Conservation (phyloP, 2,113 vertebrate genomes). For the Octodon degus region DNA sequence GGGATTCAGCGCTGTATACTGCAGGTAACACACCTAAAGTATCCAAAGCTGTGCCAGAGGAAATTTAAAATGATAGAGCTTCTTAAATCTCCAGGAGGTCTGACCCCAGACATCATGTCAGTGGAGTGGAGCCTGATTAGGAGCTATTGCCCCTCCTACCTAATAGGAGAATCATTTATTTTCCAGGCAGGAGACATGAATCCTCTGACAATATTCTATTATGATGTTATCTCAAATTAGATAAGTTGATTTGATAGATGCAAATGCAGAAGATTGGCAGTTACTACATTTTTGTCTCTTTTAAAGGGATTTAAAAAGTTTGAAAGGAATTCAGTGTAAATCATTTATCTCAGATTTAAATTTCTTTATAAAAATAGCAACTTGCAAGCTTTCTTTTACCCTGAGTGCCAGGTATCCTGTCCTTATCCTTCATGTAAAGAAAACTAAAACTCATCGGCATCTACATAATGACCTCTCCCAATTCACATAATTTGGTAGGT, state of each 20-base stretch:
- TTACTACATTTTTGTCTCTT: conserved; percentile 63
- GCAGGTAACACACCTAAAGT: conserved; percentile 16
- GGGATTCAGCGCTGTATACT: not conserved
- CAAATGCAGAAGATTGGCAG: conserved; percentile 56
- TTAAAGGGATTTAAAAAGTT: conserved; percentile 52
- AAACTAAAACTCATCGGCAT: not conserved
- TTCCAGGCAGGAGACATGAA: conserved; percentile 66
- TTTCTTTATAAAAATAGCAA: not conserved
- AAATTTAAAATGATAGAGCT: conserved; percentile 23
- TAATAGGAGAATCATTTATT: conserved; percentile 73
- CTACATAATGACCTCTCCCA: not conserved
- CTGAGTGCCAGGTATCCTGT: not conserved
- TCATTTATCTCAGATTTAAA: not conserved
- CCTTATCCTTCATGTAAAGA: not conserved
- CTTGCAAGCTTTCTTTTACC: not conserved
- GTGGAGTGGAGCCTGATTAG: conserved; percentile 61
- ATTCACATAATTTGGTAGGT: conserved; percentile 36
- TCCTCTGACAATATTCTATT: conserved; percentile 76
- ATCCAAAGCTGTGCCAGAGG: not conserved
- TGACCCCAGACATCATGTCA: conserved; percentile 72
- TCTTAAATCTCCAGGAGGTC: conserved; percentile 23
- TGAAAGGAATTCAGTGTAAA: conserved; percentile 28
- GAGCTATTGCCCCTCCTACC: conserved; percentile 58
- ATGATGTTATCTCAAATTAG: conserved; percentile 72
- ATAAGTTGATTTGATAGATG: conserved; percentile 78